These are phyloP conservation scores for Iguana delicatissima DNA, from an alignment of 2,797 vertebrate genomes.

Conservation along the genomic window DNA sequence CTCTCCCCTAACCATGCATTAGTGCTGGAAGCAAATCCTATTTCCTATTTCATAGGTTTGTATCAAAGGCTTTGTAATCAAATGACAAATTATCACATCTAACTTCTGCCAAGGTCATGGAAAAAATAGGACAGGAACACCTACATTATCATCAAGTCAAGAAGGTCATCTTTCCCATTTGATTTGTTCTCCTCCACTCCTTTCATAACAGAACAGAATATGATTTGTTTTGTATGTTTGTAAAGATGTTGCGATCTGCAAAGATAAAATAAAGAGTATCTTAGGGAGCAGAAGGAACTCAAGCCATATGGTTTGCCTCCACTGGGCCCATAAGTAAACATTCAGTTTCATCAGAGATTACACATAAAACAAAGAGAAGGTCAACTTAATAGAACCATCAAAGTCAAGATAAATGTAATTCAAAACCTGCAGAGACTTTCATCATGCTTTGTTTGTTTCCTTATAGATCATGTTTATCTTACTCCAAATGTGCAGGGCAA, in stretches of 20 bases:
- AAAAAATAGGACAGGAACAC: background rate
- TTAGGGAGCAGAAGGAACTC: background rate
- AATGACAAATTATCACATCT: background rate
- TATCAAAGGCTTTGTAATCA: background rate
- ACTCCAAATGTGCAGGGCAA: background rate
- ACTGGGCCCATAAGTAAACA: slow-evolving; percentile 29
- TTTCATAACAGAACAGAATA: too few relatives aligned
- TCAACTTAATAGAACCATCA: slow-evolving; percentile 34
- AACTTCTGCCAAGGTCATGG: background rate
- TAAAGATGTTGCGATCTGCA: background rate
- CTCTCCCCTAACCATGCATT: too few relatives aligned
- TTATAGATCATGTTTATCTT: background rate
- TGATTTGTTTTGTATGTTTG: slow-evolving; percentile 11
- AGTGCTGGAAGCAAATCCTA: background rate
- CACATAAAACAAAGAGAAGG: slow-evolving; percentile 44
- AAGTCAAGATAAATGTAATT: slow-evolving; percentile 23
- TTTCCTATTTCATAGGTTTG: background rate
- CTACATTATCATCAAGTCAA: background rate
- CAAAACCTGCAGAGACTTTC: slow-evolving; percentile 6
- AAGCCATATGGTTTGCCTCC: background rate
- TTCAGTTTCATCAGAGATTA: slow-evolving; percentile 25
- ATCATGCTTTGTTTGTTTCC: background rate
- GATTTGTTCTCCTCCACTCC: too few relatives aligned
- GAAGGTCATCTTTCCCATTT: background rate
- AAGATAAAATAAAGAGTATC: slow-evolving; percentile 23